Evolutionary conservation across 1,140 invertebrate genomes (phyloP).

Genomic region (Mylabris phalerata): DNA sequence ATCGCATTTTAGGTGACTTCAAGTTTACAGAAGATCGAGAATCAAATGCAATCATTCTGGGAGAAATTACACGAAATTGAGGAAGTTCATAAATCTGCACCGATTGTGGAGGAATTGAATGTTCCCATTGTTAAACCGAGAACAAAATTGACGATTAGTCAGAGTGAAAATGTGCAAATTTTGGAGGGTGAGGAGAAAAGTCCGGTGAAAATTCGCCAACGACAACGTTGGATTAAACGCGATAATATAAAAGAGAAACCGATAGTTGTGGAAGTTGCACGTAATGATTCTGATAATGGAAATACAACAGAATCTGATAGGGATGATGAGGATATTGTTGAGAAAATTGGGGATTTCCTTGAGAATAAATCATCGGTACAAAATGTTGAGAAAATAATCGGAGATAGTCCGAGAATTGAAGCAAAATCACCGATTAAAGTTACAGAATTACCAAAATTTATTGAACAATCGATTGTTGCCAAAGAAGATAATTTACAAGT

Average conservation of each 20-base stretch:
- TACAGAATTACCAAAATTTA: too few relatives aligned
- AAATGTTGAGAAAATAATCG: too few relatives aligned
- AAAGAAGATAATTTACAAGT: too few relatives aligned
- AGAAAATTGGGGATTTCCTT: neutral
- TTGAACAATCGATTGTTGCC: too few relatives aligned
- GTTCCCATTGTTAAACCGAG: neutral
- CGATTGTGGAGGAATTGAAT: neutral
- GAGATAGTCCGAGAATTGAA: too few relatives aligned
- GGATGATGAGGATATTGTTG: neutral
- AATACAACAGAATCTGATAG: slow-evolving; percentile 1
- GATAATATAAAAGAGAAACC: neutral
- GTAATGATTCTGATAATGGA: neutral
- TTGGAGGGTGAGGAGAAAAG: too few relatives aligned
- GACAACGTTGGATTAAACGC: neutral
- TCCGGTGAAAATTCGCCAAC: neutral
- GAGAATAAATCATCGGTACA: too few relatives aligned
- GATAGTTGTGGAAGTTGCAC: neutral
- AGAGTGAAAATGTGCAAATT: too few relatives aligned
- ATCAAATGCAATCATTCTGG: slow-evolving; percentile 36
- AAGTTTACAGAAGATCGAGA: slow-evolving; percentile 33
- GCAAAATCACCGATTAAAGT: too few relatives aligned
- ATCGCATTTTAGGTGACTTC: slow-evolving; percentile 23
- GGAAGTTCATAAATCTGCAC: slow-evolving; percentile 9
- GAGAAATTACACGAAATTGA: slow-evolving; percentile 33
- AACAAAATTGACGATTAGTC: neutral